Base-by-base conservation (phyloP, 2,888 invertebrate genomes). In the Papilio gigon region DNA sequence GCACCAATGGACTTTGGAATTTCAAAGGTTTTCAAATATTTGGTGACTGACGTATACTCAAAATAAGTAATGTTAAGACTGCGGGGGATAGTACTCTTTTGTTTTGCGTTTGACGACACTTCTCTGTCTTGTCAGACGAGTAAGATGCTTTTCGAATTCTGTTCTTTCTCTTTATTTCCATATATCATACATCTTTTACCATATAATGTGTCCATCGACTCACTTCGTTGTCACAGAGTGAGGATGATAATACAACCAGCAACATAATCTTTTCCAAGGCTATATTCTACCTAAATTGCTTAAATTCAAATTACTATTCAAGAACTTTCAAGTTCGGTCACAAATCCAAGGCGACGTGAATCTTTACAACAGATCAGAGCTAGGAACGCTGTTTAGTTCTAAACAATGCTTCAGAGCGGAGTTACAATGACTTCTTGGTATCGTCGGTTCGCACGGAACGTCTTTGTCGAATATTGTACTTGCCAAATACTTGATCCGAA, bases 401-500 rank as follows among this genome's bases (percentile, higher is more conserved):
- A 56, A 56, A 56, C 53, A 30, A 56, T 56, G 53, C 53, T 56
- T 56, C 53, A 30, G 53, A 30, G 30, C 30, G 1, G 17, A 30
- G 53, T 30, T 56, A 17, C 17, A 2, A 30, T 56, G 25, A 56
- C 53, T 56, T 30, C 53, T 8, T 14, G 53, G 53, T n/a, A 30
- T 56, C 30, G 6, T 30, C 9, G 17, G 1, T 56, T n/a, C 17
- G 30, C 27, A 56, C n/a, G 30, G n/a, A 56, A 56, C 30, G 53
- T n/a, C 30, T 56, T 53, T 56, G 30, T 11, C 9, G 1, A 14
- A 4, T 27, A 14, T 30, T 56, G 30, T 30, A 56, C 9, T 30
- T 56, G n/a, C n/a, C 53, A 56, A 56, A 30, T 27, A n/a, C 9
- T 53, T 27, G 27, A 53, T 53, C n/a, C 8, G 17, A 17, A 30